These are phyloP conservation scores for Paramormyrops hopkinsi DNA, from an alignment of 2,797 vertebrate species.

Conservation along the genomic window DNA sequence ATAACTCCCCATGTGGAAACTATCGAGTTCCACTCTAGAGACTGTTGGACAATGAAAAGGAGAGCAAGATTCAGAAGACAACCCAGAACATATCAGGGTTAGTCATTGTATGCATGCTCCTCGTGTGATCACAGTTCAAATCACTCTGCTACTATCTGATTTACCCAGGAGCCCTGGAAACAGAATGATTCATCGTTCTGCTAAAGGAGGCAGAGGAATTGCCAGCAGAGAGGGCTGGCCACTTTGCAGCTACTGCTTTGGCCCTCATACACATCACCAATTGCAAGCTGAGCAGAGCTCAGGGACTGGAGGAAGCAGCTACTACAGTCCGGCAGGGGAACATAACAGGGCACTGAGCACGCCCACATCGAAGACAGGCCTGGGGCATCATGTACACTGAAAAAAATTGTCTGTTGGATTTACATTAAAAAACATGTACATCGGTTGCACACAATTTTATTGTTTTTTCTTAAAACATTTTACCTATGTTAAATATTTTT, in stretches of 20 bases:
- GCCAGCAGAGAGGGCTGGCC: background rate
- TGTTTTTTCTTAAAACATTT: background rate
- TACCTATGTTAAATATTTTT: background rate
- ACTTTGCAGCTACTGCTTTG: background rate
- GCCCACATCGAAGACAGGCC: background rate
- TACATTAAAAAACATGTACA: background rate
- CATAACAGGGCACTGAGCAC: background rate
- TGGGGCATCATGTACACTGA: background rate
- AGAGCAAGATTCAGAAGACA: background rate
- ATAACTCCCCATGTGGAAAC: background rate
- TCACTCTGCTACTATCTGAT: background rate
- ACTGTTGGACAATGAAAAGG: background rate
- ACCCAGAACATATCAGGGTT: background rate
- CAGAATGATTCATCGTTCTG: background rate
- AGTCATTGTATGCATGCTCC: background rate
- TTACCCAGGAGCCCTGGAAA: background rate
- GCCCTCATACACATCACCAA: background rate
- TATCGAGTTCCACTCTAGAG: background rate
- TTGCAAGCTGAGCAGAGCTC: background rate
- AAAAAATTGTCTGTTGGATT: background rate
- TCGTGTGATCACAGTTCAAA: background rate
- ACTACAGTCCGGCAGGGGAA: background rate
- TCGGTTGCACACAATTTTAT: background rate
- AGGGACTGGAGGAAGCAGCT: background rate
- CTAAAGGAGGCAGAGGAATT: background rate